Evolutionary conservation across 2,888 invertebrate genomes (phyloP), one percentile per base, ranked within the genome.

Genomic region (Silvanus unidentatus): DNA sequence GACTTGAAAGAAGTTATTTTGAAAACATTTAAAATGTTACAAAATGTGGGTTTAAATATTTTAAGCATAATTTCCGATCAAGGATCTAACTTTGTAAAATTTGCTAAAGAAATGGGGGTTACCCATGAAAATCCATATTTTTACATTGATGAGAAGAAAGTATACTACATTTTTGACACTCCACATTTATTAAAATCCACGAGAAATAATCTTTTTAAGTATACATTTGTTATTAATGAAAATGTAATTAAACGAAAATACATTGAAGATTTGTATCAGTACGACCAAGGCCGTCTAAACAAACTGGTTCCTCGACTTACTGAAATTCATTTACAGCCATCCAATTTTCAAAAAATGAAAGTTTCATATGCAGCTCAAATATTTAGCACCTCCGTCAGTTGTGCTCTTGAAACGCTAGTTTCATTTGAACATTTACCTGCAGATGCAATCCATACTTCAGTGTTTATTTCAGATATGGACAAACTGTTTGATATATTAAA

Each of bases 161-260:
- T 53, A 29, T 34, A 39, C 15, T 50, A 49, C 43, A 39, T 55
- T 9, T 50, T 52, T 43, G 52, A 55, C 38, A 42, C 42, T 6
- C 50, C 43, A 16, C 43, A 48, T 38, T 16, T 48, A 29, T 16
- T 54, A 9, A 55, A 49, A 42, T 40, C 44, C 1, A 42, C 40
- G 9, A 39, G 48, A 30, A 49, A 51, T 38, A 46, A 44, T 45
- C 38, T 51, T 14, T 22, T 47, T n/a, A 35, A 49, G 11, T 32
- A 46, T 47, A 32, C 10, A 28, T 42, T 51, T 27, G n/a, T 30
- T 15, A 29, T 40, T 12, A 38, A 45, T 22, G 40, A 39, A 28
- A 28, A 35, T 9, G 15, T 41, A n/a, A 42, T 22, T 5, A 22
- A 22, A 22, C 3, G 8, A 8, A 8, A 22, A 5, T 22, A 22